Evolutionary conservation across 2,113 vertebrate genomes (phyloP), one percentile per base, ranked within the genome.

Genomic region (Corvus hawaiiensis): DNA sequence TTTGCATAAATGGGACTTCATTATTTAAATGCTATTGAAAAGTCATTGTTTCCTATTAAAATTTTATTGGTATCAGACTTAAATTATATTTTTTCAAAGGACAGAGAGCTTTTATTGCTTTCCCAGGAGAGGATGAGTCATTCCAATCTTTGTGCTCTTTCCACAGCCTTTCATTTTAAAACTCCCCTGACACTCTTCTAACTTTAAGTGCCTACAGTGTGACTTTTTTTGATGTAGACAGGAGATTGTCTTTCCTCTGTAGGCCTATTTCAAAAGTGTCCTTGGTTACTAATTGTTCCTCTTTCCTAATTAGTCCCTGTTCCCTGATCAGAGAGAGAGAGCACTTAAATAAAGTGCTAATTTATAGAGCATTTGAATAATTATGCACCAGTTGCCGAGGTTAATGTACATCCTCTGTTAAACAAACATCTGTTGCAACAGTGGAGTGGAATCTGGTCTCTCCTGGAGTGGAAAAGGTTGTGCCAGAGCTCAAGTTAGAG

Each of bases 111-210:
- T 85, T 83, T 85, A 69, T 64, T 49, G 46, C 75, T 90, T 88
- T 88, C 71, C 41, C 67, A 39, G 74, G 63, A 90, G 85, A 88
- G n/a, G 44, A 88, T 80, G 78, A 95, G 26, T 96, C 67, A 92
- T 93, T 90, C 32, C 41, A 61, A 24, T 85, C 37, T 79, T 85
- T 56, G 32, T 75, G 71, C 28, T 83, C 78, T 91, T 94, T 90
- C 49, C 82, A 76, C 46, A 73, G 32, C 26, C 23, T 90, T 79
- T 94, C 1, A 0, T 87, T 94, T 91, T 90, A 91, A 69, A 85
- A 90, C 7, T 87, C 75, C 41, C 67, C n/a, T 80, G 82, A 69
- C 7, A 39, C 33, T 62, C 46, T 76, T 73, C 74, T 91, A 81
- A 74, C 39, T 91, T 74, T 16, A 94, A 68, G 46, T 87, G 49